Evolutionary conservation across 2,888 invertebrate species (phyloP).

Genomic region (Germaria angustata): DNA sequence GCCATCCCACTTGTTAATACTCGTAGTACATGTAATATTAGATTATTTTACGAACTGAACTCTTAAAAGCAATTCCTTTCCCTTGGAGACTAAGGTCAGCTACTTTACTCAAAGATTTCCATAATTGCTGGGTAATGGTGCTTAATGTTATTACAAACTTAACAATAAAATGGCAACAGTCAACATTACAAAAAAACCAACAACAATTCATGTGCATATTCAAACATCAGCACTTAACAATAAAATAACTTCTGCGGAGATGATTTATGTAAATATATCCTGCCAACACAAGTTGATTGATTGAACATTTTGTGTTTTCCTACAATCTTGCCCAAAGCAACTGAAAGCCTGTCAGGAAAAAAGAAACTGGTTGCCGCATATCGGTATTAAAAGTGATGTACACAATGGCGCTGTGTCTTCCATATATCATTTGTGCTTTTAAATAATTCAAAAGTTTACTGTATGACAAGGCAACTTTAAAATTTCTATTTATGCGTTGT

Average conservation of each 20-base stretch:
- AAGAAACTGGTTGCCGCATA: neutral
- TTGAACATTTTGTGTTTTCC: conserved; percentile 31
- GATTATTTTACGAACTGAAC: too few relatives aligned
- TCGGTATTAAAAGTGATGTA: neutral
- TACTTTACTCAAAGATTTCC: neutral
- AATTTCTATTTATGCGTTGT: too few relatives aligned
- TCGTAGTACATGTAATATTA: too few relatives aligned
- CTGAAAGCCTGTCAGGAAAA: conserved; percentile 18
- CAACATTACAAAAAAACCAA: neutral
- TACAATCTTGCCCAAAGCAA: neutral
- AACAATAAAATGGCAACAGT: neutral
- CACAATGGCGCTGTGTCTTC: too few relatives aligned
- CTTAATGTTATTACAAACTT: neutral
- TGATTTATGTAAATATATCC: conserved; percentile 61
- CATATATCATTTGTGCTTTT: neutral
- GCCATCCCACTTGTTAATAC: too few relatives aligned
- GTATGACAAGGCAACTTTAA: neutral
- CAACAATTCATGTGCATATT: conserved; percentile 43
- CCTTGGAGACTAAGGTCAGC: too few relatives aligned
- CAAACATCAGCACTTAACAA: conserved; percentile 43
- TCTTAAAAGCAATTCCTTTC: too few relatives aligned
- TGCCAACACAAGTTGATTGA: conserved; percentile 58
- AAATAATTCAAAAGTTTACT: neutral
- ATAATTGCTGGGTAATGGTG: neutral
- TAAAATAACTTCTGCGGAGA: conserved; percentile 36